Percentiles rank a stretch among this genome's conserved stretches.
Conservation (phyloP, 2,113 vertebrate species). For the Leptobrachium ailaonicum region DNA sequence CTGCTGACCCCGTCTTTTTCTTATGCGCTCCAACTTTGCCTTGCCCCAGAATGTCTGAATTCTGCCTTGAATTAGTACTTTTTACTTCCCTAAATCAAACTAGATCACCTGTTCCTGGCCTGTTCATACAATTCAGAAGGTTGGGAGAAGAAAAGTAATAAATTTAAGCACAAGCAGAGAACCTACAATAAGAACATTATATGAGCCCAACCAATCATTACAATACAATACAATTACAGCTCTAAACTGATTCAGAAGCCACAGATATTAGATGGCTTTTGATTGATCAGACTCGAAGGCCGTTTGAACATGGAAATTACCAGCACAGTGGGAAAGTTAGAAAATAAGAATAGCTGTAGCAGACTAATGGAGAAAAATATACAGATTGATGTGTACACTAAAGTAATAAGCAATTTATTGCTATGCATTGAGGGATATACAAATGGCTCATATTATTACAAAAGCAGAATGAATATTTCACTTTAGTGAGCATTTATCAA, state of each 20-base stretch:
- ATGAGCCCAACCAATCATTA: conserved; percentile 23
- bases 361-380: neutral
- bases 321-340: neutral
- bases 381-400: neutral
- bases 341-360: neutral
- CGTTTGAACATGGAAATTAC: neutral
- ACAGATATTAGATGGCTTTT: conserved; percentile 18
- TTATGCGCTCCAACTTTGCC: neutral
- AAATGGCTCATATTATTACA: neutral
- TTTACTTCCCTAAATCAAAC: conserved; percentile 25
- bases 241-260: conserved; percentile 6
- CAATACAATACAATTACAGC: neutral
- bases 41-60: conserved; percentile 10
- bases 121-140: neutral
- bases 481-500: neutral
- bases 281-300: conserved; percentile 17
- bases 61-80: conserved; percentile 9
- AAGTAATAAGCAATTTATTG: neutral
- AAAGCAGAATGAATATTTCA: neutral
- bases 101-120: conserved; percentile 9
- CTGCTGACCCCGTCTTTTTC: conserved; percentile 19
- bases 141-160: neutral
- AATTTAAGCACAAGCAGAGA: neutral
- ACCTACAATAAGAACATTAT: neutral
- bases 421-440: neutral